Evolutionary conservation across 2,888 invertebrate species (phyloP).

Genomic region (Hedychridium roseum): DNA sequence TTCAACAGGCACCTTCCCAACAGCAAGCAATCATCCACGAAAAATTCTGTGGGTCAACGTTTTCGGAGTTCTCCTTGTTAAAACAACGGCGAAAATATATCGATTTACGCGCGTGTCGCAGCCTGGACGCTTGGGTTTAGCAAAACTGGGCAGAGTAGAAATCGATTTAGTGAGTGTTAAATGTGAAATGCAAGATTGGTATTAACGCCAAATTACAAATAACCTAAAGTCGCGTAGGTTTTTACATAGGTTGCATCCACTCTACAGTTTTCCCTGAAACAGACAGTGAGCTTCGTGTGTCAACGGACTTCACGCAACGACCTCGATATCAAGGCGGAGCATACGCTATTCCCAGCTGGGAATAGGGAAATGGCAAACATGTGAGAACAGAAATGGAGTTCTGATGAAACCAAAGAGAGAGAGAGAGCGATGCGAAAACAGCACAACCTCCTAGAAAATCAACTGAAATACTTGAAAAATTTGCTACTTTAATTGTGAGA

Average conservation of each 20-base stretch:
- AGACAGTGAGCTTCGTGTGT: constrained; percentile 28
- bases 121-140: constrained; percentile 41
- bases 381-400: constrained; percentile 3
- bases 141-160: constrained; percentile 34
- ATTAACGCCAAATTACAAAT: constrained; percentile 74
- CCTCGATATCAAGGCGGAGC: no score
- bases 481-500: background rate
- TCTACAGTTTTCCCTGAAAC: constrained; percentile 83
- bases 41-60: no score
- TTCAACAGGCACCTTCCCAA: no score
- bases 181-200: constrained; percentile 45
- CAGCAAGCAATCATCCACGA: no score
- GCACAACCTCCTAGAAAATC: background rate
- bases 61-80: no score
- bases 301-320: background rate
- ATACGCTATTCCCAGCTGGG: background rate
- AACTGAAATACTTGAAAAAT: background rate
- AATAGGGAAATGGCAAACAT: constrained; percentile 1
- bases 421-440: background rate
- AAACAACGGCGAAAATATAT: no score
- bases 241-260: constrained; percentile 91
- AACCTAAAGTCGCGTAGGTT: constrained; percentile 92
- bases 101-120: constrained; percentile 10
- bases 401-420: background rate
- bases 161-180: constrained; percentile 43